phyloP scores from a whole-genome alignment of 53 echinoderm and acorn worm genomes.

The Patiria pectinifera region DNA sequence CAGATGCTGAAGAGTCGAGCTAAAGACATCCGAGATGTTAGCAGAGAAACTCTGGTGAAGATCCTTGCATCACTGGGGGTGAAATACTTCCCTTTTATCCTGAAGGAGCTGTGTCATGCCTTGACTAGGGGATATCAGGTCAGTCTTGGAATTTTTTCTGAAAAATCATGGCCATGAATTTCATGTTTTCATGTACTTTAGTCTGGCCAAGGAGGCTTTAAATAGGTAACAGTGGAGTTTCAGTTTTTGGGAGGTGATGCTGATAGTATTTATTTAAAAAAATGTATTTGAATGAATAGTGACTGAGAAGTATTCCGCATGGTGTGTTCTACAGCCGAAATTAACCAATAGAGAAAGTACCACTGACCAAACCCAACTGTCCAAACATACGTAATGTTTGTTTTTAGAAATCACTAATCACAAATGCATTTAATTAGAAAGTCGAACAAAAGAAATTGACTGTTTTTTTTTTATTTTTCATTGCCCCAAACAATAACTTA shows the following conservation, averaged over 20 bases:
- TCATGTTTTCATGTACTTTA: no score
- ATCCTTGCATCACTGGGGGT: slow-evolving; percentile 83
- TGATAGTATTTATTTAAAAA: no score
- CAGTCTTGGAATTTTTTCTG: neutral
- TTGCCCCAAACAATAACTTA: slow-evolving; percentile 71
- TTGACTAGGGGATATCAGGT: slow-evolving; percentile 95
- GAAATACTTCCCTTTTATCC: slow-evolving; percentile 77
- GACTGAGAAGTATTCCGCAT: no score
- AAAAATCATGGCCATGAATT: neutral
- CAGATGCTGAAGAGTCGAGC: slow-evolving; percentile 90
- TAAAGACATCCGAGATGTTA: slow-evolving; percentile 79
- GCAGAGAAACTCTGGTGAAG: slow-evolving; percentile 88
- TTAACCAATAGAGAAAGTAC: no score
- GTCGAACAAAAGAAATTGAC: no score
- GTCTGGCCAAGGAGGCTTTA: no score
- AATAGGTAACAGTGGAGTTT: no score
- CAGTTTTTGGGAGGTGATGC: slow-evolving; percentile 70
- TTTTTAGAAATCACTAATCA: neutral
- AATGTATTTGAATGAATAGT: no score
- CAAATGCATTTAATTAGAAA: no score
- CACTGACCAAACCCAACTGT: no score
- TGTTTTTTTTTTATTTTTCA: no score
- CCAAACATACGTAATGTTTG: neutral
- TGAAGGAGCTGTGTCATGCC: slow-evolving; percentile 78
- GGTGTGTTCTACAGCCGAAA: no score